Evolutionary conservation across 1,140 invertebrate species (phyloP).

Genomic region (Nephila pilipes): DNA sequence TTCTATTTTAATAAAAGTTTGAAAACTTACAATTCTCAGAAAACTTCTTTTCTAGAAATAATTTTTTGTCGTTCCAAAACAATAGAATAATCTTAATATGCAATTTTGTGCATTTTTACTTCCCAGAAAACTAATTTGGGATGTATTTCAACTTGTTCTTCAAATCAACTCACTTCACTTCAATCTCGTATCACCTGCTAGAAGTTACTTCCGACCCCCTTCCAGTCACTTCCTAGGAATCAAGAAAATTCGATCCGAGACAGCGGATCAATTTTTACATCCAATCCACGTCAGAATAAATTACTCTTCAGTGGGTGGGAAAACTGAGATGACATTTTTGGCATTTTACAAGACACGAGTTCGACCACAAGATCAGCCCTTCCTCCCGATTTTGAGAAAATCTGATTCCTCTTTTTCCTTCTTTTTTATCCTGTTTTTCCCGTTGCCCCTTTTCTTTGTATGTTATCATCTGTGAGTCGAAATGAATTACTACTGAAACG

Average conservation of each 20-base stretch:
- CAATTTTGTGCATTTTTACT: no score
- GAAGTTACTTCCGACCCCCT: no score
- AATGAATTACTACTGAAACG: constrained; percentile 21
- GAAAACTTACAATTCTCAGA: no score
- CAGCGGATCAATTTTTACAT: constrained; percentile 37
- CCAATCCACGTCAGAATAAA: constrained; percentile 41
- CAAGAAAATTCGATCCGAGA: neutral
- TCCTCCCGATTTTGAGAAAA: neutral
- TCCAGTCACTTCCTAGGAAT: neutral
- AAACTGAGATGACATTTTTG: constrained; percentile 26
- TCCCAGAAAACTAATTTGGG: no score
- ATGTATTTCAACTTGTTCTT: neutral
- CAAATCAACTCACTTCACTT: neutral
- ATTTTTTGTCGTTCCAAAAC: no score
- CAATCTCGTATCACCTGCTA: neutral
- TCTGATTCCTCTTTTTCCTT: neutral
- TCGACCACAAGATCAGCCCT: neutral
- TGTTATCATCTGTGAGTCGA: neutral
- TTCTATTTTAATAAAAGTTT: no score
- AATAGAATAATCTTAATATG: no score
- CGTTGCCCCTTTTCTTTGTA: neutral
- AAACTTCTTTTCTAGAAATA: no score
- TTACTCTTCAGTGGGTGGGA: neutral
- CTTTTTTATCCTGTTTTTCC: neutral
- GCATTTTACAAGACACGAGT: constrained; percentile 7